Evolutionary conservation across 1,140 invertebrate genomes (phyloP), one percentile per base, ranked within the genome.

Genomic region (Chionoecetes opilio): DNA sequence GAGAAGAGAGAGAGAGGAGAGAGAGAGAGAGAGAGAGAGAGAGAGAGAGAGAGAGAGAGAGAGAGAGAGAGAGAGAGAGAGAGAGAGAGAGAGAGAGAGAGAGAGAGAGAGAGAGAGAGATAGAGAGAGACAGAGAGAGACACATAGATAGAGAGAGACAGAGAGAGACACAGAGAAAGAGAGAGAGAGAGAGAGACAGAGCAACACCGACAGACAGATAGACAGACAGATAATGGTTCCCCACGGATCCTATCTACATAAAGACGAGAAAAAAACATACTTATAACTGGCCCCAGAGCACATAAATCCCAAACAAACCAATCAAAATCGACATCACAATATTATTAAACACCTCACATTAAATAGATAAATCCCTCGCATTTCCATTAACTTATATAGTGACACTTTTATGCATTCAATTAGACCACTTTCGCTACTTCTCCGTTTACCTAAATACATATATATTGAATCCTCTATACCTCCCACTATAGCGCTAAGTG

Each of bases 1-100:
- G 63, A 75, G 63, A 75, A 75, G 63, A 75, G 63, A 75, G 63
- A 75, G 63, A 75, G 63, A 75, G 21, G 63, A n/a, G 9, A 75
- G 26, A 75, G 26, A 75, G 26, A 75, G 26, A 75, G 26, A 75
- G 26, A 75, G 26, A 75, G 8, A 75, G 63, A 75, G 11, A 75
- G 63, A 75, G 11, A 75, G 63, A 75, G 1, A 75, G 9, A 75
- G 11, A 75, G 63, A 75, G 1, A 75, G 63, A 75, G 3, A 75
- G 63, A 75, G 3, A 75, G 9, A 75, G 21, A 9, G 5, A 63
- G 2, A 63, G 6, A 63, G 2, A 63, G 6, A 63, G 2, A 63
- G 6, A 63, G 26, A 63, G 6, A 63, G 2, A 63, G 6, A 63
- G 2, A 63, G 41, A 46, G 14, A 46, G 41, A 46, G 14, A 46